Evolutionary conservation across 2,113 vertebrate genomes (phyloP).

Genomic region (Cynocephalus volans): DNA sequence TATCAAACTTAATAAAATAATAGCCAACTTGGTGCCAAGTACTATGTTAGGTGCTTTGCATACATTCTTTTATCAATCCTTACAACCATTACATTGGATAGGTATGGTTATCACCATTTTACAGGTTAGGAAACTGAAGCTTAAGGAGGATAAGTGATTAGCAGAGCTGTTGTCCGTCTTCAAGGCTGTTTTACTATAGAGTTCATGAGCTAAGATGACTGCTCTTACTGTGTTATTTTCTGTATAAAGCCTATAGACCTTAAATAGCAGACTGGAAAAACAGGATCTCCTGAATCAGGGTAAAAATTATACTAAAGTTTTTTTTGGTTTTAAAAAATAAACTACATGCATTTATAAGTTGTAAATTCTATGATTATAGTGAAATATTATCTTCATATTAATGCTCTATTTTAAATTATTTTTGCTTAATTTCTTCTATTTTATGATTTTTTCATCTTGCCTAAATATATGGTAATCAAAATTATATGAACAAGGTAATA

Average conservation of each 20-base stretch:
- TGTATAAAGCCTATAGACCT: neutral
- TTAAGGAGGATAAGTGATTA: neutral
- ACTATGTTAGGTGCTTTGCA: neutral
- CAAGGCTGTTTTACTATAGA: neutral
- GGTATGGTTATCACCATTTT: neutral
- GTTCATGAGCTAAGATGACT: neutral
- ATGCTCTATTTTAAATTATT: neutral
- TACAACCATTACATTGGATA: neutral
- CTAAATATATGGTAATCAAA: neutral
- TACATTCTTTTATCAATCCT: neutral
- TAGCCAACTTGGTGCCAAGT: neutral
- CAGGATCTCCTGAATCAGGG: neutral
- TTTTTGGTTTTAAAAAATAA: neutral
- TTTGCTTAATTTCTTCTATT: conserved; percentile 5
- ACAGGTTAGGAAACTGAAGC: neutral
- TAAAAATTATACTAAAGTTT: neutral
- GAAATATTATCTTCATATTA: neutral
- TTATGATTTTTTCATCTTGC: neutral
- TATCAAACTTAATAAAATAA: neutral
- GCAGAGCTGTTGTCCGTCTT: neutral
- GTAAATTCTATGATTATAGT: neutral
- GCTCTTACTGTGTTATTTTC: neutral
- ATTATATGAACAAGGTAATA: neutral
- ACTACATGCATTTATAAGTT: neutral
- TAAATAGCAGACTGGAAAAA: neutral